Evolutionary conservation across 2,113 vertebrate genomes (phyloP), one percentile per base, ranked within the genome.

Genomic region (Crotalus helleri): DNA sequence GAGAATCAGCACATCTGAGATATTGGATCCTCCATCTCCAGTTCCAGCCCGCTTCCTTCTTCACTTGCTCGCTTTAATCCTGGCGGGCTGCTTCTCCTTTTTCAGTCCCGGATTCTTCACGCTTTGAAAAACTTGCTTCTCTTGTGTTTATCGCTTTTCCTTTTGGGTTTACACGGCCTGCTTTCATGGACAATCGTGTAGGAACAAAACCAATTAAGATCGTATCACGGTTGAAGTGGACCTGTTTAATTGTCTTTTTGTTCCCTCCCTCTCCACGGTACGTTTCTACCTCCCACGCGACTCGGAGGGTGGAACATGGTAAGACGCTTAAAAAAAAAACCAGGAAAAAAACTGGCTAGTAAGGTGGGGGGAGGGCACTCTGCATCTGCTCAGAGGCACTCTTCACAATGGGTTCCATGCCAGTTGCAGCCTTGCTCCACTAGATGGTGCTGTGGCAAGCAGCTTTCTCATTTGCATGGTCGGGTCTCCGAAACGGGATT

Each of bases 171-270:
- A 93, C 90, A 86, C n/a, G 33, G 86, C 23, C 54, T 88, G 10
- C 46, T 93, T 93, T 55, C 89, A 91, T 54, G 90, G 93, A 61
- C 87, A 92, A 92, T 92, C 59, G 61, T 89, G 87, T 61, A 93
- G 1, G 90, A 93, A 93, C 90, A 89, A 91, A 91, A 91, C 87
- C 87, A 93, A 91, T 93, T 93, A 93, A 91, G 90, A 93, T 93
- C 8, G 13, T 88, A 89, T 93, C 87, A 1, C 1, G 55, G 87
- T 23, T 39, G 44, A 23, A 93, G 85, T 93, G 87, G 87, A 91
- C 90, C 87, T 89, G 46, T 64, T 91, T 91, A 89, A 93, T 93
- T 89, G 87, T 85, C 64, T 89, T 39, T 39, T 61, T 21, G 39
- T 39, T 53, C 29, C 64, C 49, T 86, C 81, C 21, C 39, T 85